A percentile compares a stretch with the other conserved stretches of the same genome.
These are phyloP conservation scores for Nomada fabriciana DNA, from an alignment of 2,888 invertebrate genomes.

Conservation along the genomic window DNA sequence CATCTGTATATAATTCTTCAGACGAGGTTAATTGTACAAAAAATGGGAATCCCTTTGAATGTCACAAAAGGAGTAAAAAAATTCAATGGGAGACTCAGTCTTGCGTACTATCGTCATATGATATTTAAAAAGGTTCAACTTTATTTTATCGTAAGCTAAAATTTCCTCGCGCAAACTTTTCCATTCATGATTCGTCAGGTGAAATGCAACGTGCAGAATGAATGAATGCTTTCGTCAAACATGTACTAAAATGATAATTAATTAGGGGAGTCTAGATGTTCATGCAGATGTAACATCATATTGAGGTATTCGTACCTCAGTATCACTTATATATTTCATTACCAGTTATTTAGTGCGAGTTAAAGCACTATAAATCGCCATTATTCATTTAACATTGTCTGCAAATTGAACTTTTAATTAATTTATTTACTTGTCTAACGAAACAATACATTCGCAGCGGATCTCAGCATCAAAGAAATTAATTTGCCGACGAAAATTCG, in stretches of 20 bases:
- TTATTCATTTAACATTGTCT: no score
- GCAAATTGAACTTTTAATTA: no score
- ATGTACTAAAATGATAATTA: background rate
- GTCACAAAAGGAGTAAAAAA: no score
- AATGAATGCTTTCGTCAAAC: background rate
- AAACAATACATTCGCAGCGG: no score
- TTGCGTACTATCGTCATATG: constrained; percentile 1
- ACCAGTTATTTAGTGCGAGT: no score
- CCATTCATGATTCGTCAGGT: constrained; percentile 15
- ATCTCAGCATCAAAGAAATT: no score
- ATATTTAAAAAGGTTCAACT: constrained; percentile 21
- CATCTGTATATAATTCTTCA: no score
- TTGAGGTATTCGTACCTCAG: background rate
- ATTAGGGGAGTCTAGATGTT: background rate
- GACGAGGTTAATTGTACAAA: no score
- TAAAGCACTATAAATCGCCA: no score
- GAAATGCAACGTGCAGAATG: background rate
- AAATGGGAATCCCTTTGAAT: no score
- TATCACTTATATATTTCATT: background rate
- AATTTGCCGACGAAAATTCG: no score
- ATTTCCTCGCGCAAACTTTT: constrained; percentile 11
- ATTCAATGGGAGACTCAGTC: background rate
- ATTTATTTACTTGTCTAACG: no score
- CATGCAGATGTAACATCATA: background rate
- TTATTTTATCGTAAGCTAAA: background rate